These are phyloP conservation scores for Sebastes schlegelii DNA, from an alignment of 2,113 vertebrate genomes.

Conservation along the genomic window DNA sequence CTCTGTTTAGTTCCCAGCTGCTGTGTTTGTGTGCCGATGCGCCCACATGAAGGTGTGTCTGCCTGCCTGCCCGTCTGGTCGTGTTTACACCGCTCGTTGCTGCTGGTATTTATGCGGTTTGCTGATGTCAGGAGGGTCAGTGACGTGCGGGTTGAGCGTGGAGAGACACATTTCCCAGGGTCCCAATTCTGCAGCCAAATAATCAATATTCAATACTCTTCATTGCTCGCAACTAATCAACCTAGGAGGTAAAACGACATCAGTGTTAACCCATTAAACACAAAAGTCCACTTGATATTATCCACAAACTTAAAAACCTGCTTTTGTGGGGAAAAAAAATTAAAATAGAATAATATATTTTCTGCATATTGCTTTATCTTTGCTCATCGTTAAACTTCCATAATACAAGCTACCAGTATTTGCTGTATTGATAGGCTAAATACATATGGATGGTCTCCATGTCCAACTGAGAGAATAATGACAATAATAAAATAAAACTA, in stretches of 20 bases:
- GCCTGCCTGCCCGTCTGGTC: neutral
- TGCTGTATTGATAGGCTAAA: neutral
- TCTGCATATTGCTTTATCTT: neutral
- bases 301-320: neutral
- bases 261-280: neutral
- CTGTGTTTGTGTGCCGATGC: neutral
- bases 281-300: neutral
- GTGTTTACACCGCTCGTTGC: constrained; percentile 31
- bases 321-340: neutral
- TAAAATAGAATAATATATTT: neutral
- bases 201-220: constrained; percentile 4
- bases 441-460: neutral
- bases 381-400: neutral
- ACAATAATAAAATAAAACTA: neutral
- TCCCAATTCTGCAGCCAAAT: constrained; percentile 6
- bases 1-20: neutral
- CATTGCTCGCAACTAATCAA: neutral
- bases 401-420: neutral
- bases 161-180: constrained; percentile 36
- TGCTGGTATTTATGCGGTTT: constrained; percentile 66
- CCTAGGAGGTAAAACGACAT: neutral
- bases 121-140: constrained; percentile 69
- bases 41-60: constrained; percentile 35
- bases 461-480: neutral
- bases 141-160: constrained; percentile 62